phyloP scores from a whole-genome alignment of 2,888 invertebrate genomes.

The Periphyllus acericola region DNA sequence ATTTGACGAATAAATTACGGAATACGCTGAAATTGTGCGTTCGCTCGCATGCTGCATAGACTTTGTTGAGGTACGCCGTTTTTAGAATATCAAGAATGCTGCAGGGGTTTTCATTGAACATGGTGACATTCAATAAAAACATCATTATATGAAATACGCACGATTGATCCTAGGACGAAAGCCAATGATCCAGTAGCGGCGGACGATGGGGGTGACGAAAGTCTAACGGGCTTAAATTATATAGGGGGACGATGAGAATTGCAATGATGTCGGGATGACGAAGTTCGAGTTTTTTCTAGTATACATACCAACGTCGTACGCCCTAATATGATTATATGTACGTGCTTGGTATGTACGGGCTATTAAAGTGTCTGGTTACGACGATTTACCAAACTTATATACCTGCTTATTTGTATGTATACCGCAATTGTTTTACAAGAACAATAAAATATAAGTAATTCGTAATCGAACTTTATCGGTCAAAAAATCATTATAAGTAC shows the following conservation, averaged over 20 bases:
- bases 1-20: no score
- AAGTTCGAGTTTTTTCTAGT: not conserved
- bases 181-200: not conserved
- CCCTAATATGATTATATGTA: not conserved
- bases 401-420: no score
- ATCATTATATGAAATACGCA: not conserved
- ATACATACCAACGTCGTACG: not conserved
- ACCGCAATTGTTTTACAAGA: no score
- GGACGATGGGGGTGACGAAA: not conserved
- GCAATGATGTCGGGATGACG: not conserved
- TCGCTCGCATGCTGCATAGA: no score
- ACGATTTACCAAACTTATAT: no score
- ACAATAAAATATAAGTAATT: no score
- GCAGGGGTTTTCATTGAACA: slow-evolving; percentile 8
- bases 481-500: no score
- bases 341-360: not conserved
- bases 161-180: slow-evolving; percentile 24
- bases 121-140: slow-evolving; percentile 31
- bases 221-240: slow-evolving; percentile 32
- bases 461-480: no score
- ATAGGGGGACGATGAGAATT: slow-evolving; percentile 8
- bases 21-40: no score
- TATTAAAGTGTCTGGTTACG: not conserved
- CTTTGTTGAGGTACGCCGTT: no score
- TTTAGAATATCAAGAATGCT: not conserved